Evolutionary conservation across 2,797 vertebrate species (phyloP), one percentile per base, ranked within the genome.

Genomic region (Pseudochirops corinnae): DNA sequence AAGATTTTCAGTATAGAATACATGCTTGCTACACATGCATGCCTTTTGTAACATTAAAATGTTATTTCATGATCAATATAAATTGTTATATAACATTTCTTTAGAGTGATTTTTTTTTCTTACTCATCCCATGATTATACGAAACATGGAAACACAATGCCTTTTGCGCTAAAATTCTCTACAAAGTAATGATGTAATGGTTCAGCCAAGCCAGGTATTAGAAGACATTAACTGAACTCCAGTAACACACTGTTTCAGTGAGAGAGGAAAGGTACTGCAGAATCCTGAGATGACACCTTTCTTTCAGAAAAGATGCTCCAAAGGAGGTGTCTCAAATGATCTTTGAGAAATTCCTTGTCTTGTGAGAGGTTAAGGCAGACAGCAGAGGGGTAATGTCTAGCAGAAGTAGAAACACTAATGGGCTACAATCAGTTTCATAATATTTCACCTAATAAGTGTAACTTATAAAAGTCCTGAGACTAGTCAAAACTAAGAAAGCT

Each of bases 101-200:
- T 74, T 74, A 74, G 67, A 21, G 14, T 39, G n/a, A 39, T n/a
- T 74, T 74, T 74, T 74, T 74, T 74, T 39, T 74, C 31, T 33
- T 6, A 21, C 39, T 74, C n/a, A 39, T 6, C n/a, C 67, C n/a
- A 74, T 74, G 67, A 74, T 74, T 74, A 74, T 39, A n/a, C 14
- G n/a, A n/a, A 67, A 67, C 14, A 67, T 67, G 16, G 62, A 67
- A 67, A 18, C 62, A 21, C 14, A 18, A 21, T 74, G 18, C 6
- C 67, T 74, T 74, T 39, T 74, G 1, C n/a, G 21, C 67, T 39
- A 10, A 74, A 39, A 39, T 74, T 7, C 18, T 74, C 67, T 50
- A 52, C 55, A 33, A 28, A 46, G 93, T 53, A 93, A 87, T 82
- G 93, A 95, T 90, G 62, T n/a, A 29, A 91, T n/a, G 55, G 55